Percentiles rank a stretch among this genome's conserved stretches.
Conservation (phyloP, 2,888 invertebrate genomes). For the Drosophila quinaria region DNA sequence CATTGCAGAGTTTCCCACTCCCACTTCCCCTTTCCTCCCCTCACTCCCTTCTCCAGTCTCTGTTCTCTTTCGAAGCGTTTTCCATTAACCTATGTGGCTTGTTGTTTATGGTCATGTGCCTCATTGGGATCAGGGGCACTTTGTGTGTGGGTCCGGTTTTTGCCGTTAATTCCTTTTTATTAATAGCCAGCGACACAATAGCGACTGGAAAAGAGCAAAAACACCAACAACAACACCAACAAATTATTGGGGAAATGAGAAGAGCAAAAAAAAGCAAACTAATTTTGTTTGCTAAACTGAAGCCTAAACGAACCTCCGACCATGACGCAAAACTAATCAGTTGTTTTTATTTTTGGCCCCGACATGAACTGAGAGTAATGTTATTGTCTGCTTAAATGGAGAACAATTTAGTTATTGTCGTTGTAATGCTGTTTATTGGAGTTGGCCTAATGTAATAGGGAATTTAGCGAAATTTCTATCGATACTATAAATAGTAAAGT, state of each 20-base stretch:
- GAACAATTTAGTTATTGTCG: constrained; percentile 16
- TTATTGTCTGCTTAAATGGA: constrained; percentile 34
- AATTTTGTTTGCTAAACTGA: constrained; percentile 59
- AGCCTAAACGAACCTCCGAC: constrained; percentile 42
- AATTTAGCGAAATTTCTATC: not conserved
- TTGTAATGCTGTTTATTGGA: not conserved
- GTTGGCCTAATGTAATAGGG: not conserved
- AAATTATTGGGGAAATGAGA: not conserved
- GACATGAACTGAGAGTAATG: constrained; percentile 36
- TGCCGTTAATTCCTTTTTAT: constrained; percentile 82
- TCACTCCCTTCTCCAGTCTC: not conserved
- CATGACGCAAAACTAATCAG: constrained; percentile 70
- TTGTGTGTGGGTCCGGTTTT: constrained; percentile 72
- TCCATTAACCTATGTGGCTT: constrained; percentile 47
- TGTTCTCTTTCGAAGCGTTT: constrained; percentile 3
- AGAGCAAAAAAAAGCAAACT: constrained; percentile 32
- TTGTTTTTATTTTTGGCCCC: constrained; percentile 46
- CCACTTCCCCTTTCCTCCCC: not conserved
- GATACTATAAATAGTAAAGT: not conserved
- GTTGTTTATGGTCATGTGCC: constrained; percentile 76
- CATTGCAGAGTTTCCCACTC: constrained; percentile 5
- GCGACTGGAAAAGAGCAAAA: constrained; percentile 37
- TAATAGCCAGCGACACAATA: constrained; percentile 73
- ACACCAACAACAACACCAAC: constrained; percentile 2
- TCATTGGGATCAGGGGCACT: constrained; percentile 71